Evolutionary conservation across 1,140 invertebrate genomes (phyloP), one percentile per base, ranked within the genome.

Genomic region (Papilio polytes): DNA sequence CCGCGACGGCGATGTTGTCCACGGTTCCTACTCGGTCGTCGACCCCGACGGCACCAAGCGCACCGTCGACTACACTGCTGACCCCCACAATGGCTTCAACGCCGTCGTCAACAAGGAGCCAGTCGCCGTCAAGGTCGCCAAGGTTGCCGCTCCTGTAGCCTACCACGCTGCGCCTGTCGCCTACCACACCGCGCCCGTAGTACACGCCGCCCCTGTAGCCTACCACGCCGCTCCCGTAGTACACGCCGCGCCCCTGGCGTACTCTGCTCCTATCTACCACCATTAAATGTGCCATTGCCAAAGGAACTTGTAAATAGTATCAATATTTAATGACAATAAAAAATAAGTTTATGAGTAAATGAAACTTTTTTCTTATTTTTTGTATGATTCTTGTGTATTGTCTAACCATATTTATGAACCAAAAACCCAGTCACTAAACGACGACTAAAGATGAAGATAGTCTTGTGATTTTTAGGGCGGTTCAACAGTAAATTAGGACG

Each of bases 1-100:
- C 20, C 94, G 96, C 51, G 93, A 96, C 81, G 96, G 96, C 13
- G 96, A 96, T 78, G 88, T 96, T 2, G 96, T 96, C 13, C 95
- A 96, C 86, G 96, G 96, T 79, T 95, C 95, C 53, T 74, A 97
- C 89, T 96, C 96, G 15, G 88, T 97, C 2, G 94, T 96, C 20
- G 96, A 97, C 90, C 96, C 96, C 6, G 96, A 97, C 86, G 97
- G 97, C 80, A 96, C 95, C 83, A 96, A 96, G 85, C 95, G 96
- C 81, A 97, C 96, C 53, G 96, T 97, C 1, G 96, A 96, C 80
- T 97, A 97, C 90, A 96, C 96, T n/a, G 95, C 95, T n/a, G 95
- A 96, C 84, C 88, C 90, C 41, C 92, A 94, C 83, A 95, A 94
- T 63, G 95, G 95, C 63, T 96, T 96, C 90, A 95, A 96, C 86